Conservation (phyloP, 1,140 invertebrate species). For the Leptopilina boulardi region DNA sequence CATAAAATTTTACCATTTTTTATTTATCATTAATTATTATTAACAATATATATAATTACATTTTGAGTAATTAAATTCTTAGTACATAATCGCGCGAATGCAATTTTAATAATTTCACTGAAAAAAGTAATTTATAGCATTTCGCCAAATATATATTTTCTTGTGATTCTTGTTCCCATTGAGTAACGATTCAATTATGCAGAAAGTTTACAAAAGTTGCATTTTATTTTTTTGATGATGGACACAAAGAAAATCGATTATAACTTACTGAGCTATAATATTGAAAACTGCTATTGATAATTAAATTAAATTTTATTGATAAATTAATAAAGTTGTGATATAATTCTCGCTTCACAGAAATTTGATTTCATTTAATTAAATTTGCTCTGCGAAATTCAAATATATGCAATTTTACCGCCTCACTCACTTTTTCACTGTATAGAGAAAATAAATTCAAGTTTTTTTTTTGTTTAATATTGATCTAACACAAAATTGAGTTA, state of each 20-base stretch:
- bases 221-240: too few relatives aligned
- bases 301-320: conserved; percentile 17
- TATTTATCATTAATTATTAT: too few relatives aligned
- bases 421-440: background rate
- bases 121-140: too few relatives aligned
- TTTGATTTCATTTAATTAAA: conserved; percentile 15
- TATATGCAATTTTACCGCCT: background rate
- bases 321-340: background rate
- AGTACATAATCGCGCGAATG: too few relatives aligned
- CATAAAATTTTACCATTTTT: too few relatives aligned
- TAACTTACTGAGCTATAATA: background rate
- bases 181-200: too few relatives aligned
- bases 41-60: too few relatives aligned
- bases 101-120: too few relatives aligned
- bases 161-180: too few relatives aligned
- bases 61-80: too few relatives aligned
- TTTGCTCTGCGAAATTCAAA: background rate
- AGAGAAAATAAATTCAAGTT: background rate
- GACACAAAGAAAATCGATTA: conserved; percentile 1
- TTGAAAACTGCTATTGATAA: background rate
- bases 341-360: background rate
- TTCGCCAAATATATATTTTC: background rate
- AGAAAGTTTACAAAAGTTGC: too few relatives aligned
- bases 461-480: too few relatives aligned
- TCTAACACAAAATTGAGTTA: background rate